Base-by-base conservation (phyloP, 2,888 invertebrate genomes). In the Stratiomys singularior region DNA sequence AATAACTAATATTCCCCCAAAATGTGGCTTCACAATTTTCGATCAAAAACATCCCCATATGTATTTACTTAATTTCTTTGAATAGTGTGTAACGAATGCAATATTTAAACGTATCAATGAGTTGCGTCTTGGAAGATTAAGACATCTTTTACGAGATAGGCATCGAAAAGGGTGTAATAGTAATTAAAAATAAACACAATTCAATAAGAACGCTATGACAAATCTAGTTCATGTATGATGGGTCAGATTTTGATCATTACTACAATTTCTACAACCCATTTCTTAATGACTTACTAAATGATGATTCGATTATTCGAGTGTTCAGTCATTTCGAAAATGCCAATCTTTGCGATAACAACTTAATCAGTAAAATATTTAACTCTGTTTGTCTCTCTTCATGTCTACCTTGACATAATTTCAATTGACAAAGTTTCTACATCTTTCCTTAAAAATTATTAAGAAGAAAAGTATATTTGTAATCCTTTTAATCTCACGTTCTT, bases 381-480 rank as follows among this genome's bases (percentile, higher is more conserved):
- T 52, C 18, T 15, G 4, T 52, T 4, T 52, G 3, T 37, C 9
- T 37, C 18, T 18, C 52, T 13, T 52, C 52, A 13, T 52, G 15
- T 52, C 52, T 52, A 18, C 15, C 3, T 52, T 15, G 4, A 7
- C 7, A 44, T 7, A 23, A 4, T 27, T 63, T 5, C 66, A 66
- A 66, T 66, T 66, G 66, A 66, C 66, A 30, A 30, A 18, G 66
- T 66, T 66, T 66, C 66, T 37, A 66, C 44, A 13, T 52, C 52
- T 5, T 37, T 37, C 9, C 37, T 37, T 37, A 37, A 3, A 37
- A 37, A 37, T 37, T 37, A 37, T 37, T 37, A 37, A 37, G 37
- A 37, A 37, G 9, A 37, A 37, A 37, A 37, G 37, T 37, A 37
- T 37, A 5, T 37, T 37, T 37, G 9, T 37, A 37, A 37, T 37